Conservation (phyloP, 2,113 vertebrate species). For the Pao palembangensis region DNA sequence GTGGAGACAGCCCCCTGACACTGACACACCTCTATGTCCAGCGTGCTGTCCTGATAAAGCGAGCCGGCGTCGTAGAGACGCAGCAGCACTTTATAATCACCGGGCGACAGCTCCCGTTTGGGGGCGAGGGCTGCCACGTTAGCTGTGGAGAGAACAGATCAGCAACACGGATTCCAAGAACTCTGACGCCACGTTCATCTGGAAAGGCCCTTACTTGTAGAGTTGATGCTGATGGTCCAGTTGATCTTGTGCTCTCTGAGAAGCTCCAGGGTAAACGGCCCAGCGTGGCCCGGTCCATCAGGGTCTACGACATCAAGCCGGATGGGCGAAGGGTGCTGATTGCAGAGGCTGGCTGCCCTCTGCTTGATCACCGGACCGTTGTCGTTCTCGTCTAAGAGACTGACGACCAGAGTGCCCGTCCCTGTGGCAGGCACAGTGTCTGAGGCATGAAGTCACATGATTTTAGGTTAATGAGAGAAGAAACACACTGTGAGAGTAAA, state of each 20-base stretch:
- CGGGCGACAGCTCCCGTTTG: constrained; percentile 25
- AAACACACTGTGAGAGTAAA: background rate
- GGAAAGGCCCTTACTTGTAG: constrained; percentile 27
- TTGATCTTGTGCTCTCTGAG: constrained; percentile 29
- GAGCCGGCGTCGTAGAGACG: constrained; percentile 43
- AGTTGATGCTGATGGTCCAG: constrained; percentile 52
- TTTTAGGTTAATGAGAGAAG: background rate
- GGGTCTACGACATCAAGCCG: constrained; percentile 46
- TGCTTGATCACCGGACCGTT: constrained; percentile 53
- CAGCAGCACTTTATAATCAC: constrained; percentile 43
- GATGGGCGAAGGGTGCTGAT: constrained; percentile 31
- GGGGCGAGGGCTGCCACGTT: constrained; percentile 20
- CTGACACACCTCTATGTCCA: constrained; percentile 51
- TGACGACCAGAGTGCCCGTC: constrained; percentile 68
- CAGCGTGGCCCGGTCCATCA: constrained; percentile 47
- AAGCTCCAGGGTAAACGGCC: constrained; percentile 51
- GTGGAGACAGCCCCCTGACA: constrained; percentile 37
- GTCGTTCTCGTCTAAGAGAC: constrained; percentile 67
- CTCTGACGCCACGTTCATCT: no score
- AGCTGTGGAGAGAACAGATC: constrained; percentile 5
- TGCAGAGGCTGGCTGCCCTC: constrained; percentile 40
- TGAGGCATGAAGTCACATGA: constrained; percentile 10
- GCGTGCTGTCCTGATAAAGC: constrained; percentile 44
- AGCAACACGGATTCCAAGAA: no score
- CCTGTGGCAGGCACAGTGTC: constrained; percentile 62